Base-by-base conservation (phyloP, 2,797 vertebrate genomes). In the Alouatta caraya region DNA sequence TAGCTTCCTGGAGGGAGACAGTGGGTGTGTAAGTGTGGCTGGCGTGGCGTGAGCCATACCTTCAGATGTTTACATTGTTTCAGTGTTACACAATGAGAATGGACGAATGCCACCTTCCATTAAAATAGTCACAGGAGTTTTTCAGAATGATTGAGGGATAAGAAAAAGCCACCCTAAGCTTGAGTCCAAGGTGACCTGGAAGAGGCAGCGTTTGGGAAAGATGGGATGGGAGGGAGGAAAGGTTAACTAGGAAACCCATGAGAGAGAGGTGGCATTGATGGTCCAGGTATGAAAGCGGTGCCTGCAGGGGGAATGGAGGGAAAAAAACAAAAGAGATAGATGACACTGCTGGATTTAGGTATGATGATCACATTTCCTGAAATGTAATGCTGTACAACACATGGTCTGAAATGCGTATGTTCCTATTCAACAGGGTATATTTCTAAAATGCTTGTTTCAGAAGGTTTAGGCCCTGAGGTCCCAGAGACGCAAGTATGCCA, bases 391-490 rank as follows among this genome's bases (percentile, higher is more conserved):
- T 19, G 14, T 9, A n/a, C 15, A 61, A 33, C 44, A 57, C 50
- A 8, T 0, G 39, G 83, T 61, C 42, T 96, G 50, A 33, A 37
- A 78, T 10, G 26, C 0, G 1, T 39, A 17, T 22, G 57, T 13
- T 61, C 46, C 87, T 33, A 2, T 8, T 30, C 28, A 14, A 13
- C 4, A 22, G 8, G 33, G 14, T 28, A 1, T 21, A 26, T 73
- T 85, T 61, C 93, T 87, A 46, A 90, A 92, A 61, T 44, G 59
- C 79, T 52, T 67, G 55, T 17, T 75, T 67, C 30, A 55, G 37
- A 55, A 42, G 57, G 64, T 61, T 85, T 61, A 86, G 70, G 75
- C 75, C 30, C 15, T 1, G 64, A 11, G 37, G 59, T 52, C 26
- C 55, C 64, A 88, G 91, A 92, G 72, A 84, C 8, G 8, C n/a